Conservation (phyloP, 2,888 invertebrate species). For the Tetramorium bicarinatum region DNA sequence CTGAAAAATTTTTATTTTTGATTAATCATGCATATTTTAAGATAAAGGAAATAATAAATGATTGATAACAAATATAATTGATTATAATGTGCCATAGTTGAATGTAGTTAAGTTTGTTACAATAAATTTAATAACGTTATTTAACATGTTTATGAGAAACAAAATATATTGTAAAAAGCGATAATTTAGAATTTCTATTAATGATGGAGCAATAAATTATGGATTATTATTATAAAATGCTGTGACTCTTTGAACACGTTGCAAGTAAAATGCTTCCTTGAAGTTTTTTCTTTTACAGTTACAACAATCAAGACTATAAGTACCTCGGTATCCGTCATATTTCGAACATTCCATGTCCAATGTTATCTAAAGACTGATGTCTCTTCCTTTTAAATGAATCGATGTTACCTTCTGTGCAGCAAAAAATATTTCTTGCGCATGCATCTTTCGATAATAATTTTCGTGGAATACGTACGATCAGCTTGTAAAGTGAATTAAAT, state of each 20-base stretch:
- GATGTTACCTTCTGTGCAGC: neutral
- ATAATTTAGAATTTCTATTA: neutral
- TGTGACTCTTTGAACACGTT: neutral
- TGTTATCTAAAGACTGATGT: constrained; percentile 14
- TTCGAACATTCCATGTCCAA: constrained; percentile 6
- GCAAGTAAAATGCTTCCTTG: neutral
- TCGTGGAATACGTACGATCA: neutral
- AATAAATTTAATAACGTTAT: neutral
- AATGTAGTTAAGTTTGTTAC: neutral
- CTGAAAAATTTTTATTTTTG: no score
- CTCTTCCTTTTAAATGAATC: neutral
- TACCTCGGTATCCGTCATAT: neutral
- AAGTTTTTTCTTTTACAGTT: neutral
- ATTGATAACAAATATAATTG: neutral
- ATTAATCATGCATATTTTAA: no score
- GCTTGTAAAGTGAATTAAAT: neutral
- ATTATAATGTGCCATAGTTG: neutral
- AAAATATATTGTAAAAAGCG: neutral
- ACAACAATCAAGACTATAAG: neutral
- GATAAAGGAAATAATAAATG: neutral
- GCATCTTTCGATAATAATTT: neutral
- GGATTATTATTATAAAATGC: neutral
- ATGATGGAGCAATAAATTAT: neutral
- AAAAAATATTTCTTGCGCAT: neutral
- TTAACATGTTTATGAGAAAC: neutral